A percentile compares a stretch with the other conserved stretches of the same genome.
Evolutionary conservation across 2,888 invertebrate species (phyloP).

Genomic region (Criorhina ranunculi): DNA sequence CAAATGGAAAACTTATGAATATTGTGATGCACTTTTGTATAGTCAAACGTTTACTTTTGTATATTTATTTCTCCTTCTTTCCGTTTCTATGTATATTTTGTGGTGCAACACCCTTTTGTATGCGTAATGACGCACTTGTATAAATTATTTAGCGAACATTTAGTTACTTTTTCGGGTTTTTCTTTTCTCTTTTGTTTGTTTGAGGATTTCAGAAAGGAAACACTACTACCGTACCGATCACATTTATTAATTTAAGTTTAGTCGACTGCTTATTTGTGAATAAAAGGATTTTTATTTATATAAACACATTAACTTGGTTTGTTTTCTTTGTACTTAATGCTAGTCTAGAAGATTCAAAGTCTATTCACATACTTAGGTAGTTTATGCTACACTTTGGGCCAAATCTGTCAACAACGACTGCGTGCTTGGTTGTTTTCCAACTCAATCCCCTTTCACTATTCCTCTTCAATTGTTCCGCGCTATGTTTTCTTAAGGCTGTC

Average conservation of each 20-base stretch:
- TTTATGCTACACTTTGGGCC: too few species aligned
- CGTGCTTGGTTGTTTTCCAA: too few species aligned
- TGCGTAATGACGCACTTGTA: constrained; percentile 16
- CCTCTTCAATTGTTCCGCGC: too few species aligned
- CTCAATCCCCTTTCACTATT: too few species aligned
- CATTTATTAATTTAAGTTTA: constrained; percentile 41
- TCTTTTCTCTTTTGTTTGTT: constrained; percentile 4
- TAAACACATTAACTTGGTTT: background rate
- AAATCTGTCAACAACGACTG: too few species aligned
- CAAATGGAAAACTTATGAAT: constrained; percentile 52
- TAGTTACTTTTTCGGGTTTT: constrained; percentile 1
- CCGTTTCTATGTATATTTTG: constrained; percentile 20
- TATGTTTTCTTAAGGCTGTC: too few species aligned
- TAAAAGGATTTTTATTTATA: constrained; percentile 16
- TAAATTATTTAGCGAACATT: constrained; percentile 27
- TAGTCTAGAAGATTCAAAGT: too few species aligned
- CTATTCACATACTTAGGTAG: too few species aligned
- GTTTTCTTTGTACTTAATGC: background rate
- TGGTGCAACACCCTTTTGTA: background rate
- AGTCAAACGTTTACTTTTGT: constrained; percentile 24
- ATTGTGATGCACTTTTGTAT: constrained; percentile 72
- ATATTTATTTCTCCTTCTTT: constrained; percentile 27
- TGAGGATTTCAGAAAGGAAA: constrained; percentile 8
- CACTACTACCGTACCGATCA: background rate
- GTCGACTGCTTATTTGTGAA: constrained; percentile 39